Percentiles rank a stretch among this genome's conserved stretches.
Conservation (phyloP, 2,113 vertebrate genomes). For the Lagopus leucura region DNA sequence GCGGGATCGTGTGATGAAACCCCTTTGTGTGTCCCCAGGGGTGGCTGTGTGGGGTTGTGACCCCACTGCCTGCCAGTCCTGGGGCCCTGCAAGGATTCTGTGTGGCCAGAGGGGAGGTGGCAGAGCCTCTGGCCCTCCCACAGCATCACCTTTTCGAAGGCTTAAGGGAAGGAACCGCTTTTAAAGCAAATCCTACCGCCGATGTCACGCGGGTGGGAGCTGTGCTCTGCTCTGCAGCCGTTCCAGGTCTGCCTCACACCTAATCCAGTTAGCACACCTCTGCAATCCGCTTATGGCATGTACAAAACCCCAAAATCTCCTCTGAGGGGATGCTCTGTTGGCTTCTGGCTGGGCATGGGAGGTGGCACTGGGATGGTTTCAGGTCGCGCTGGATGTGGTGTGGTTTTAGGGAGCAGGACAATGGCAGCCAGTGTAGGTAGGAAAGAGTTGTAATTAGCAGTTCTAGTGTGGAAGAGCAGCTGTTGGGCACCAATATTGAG, state of each 20-base stretch:
- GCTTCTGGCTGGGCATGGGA: not conserved
- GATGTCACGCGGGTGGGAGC: not conserved
- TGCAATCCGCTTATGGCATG: slow-evolving; percentile 55
- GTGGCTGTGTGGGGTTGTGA: fast-evolving
- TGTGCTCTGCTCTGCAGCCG: not conserved
- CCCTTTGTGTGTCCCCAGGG: not conserved
- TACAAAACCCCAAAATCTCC: slow-evolving; percentile 70
- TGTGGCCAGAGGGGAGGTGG: not conserved
- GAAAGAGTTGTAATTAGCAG: not conserved
- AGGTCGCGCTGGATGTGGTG: not conserved
- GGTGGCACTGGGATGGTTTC: not conserved
- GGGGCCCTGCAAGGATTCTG: fast-evolving
- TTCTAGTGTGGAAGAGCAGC: not conserved
- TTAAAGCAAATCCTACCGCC: not conserved
- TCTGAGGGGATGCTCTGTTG: not conserved
- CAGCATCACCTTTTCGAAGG: not conserved
- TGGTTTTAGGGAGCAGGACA: not conserved
- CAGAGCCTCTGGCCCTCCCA: not conserved
- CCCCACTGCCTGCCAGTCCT: fast-evolving
- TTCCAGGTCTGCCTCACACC: not conserved
- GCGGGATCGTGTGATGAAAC: fast-evolving
- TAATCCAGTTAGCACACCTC: slow-evolving; percentile 76
- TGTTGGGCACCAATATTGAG: fast-evolving
- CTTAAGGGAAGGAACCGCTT: slow-evolving; percentile 5
- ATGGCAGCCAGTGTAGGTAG: fast-evolving